Evolutionary conservation across 1,140 invertebrate species (phyloP).

Genomic region (Neodiprion virginianus): DNA sequence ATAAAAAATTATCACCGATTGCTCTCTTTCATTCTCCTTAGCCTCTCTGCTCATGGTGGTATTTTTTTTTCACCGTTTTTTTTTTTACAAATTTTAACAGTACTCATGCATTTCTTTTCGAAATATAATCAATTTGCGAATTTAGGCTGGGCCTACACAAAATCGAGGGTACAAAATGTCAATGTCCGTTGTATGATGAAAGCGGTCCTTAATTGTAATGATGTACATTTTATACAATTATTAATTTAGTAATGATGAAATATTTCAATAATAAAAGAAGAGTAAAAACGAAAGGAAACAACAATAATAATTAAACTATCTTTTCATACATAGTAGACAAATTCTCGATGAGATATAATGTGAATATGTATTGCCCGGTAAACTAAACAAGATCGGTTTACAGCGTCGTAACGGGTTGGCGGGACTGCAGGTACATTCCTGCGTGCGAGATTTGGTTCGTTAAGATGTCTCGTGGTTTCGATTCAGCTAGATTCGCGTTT

Average conservation of each 20-base stretch:
- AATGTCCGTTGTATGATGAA: conserved; percentile 44
- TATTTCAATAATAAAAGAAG: not conserved
- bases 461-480: too few species aligned
- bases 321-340: too few species aligned
- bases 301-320: too few species aligned
- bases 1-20: not conserved
- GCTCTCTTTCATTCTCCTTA: not conserved
- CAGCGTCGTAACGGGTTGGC: too few species aligned
- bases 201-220: conserved; percentile 45
- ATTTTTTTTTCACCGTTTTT: not conserved
- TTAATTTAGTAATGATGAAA: conserved; percentile 55
- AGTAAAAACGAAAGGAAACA: not conserved
- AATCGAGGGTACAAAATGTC: conserved; percentile 48
- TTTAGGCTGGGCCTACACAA: conserved; percentile 50
- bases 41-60: too few species aligned
- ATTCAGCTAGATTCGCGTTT: too few species aligned
- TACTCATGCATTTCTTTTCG: not conserved
- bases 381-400: too few species aligned
- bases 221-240: conserved; percentile 55
- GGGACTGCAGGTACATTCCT: too few species aligned
- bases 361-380: too few species aligned
- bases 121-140: conserved; percentile 6
- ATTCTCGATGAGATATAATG: too few species aligned
- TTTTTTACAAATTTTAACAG: not conserved
- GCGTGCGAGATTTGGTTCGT: too few species aligned